Percentiles rank a stretch among this genome's conserved stretches.
Evolutionary conservation across 2,797 vertebrate species (phyloP).

Genomic region (Masticophis lateralis): DNA sequence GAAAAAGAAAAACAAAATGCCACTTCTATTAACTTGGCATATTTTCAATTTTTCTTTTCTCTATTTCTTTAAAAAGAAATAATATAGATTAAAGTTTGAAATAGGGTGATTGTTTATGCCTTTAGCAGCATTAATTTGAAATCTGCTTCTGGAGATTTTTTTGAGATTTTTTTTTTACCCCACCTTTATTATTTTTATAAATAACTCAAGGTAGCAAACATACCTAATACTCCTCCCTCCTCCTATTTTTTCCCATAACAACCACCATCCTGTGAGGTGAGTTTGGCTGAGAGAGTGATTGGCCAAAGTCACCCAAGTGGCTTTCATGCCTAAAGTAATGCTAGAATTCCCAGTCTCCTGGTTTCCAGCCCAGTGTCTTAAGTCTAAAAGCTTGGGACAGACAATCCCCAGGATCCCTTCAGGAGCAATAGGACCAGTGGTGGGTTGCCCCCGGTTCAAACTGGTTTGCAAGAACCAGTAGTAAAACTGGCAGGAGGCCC

Average conservation of each 20-base stretch:
- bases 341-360: neutral
- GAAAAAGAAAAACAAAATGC: neutral
- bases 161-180: neutral
- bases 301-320: neutral
- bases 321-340: neutral
- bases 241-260: neutral
- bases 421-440: neutral
- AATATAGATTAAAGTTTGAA: constrained; percentile 7
- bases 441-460: too few relatives aligned
- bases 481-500: too few relatives aligned
- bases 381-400: neutral
- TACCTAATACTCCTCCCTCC: neutral
- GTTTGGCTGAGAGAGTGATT: neutral
- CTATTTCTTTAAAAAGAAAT: neutral
- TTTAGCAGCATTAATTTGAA: neutral
- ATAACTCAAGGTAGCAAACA: neutral
- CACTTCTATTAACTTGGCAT: neutral
- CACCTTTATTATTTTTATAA: neutral
- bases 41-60: constrained; percentile 1
- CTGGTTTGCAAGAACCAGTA: too few relatives aligned
- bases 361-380: neutral
- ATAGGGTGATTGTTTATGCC: neutral
- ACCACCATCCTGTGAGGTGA: neutral
- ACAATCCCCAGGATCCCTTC: neutral
- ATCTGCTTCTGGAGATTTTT: neutral